These are phyloP conservation scores for Cyclina sinensis DNA, from an alignment of 1,140 invertebrate genomes.

Conservation along the genomic window DNA sequence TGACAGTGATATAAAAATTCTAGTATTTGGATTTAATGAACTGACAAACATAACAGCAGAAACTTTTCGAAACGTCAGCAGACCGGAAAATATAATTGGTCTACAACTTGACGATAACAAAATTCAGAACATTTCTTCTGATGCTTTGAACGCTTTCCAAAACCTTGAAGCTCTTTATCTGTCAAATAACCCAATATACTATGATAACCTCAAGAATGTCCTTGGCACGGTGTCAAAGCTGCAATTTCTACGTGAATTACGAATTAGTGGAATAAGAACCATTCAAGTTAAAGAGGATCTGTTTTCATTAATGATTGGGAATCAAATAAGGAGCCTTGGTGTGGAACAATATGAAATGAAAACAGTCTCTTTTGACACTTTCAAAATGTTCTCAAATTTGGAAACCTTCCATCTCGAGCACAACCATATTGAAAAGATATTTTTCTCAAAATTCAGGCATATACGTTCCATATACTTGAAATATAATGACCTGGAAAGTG, in stretches of 20 bases:
- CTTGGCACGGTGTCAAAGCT: background rate
- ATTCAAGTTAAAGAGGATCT: background rate
- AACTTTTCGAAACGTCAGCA: background rate
- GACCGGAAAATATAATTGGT: background rate
- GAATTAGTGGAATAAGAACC: background rate
- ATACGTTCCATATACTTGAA: no score
- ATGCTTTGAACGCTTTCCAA: background rate
- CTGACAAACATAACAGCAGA: background rate
- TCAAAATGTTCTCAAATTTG: background rate
- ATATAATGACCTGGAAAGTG: no score
- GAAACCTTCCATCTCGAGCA: background rate
- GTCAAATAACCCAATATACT: background rate
- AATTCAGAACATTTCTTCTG: background rate
- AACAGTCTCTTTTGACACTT: background rate
- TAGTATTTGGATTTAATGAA: background rate
- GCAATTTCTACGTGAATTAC: background rate
- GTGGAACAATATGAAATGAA: background rate
- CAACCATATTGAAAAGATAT: background rate
- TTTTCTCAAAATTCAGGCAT: no score
- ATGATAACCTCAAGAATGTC: background rate
- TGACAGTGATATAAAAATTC: background rate
- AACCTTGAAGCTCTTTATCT: background rate
- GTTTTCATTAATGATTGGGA: background rate
- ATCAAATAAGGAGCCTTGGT: background rate
- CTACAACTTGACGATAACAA: background rate